Evolutionary conservation across 2,888 invertebrate species (phyloP).

Genomic region (Hemistola chrysoprasaria): DNA sequence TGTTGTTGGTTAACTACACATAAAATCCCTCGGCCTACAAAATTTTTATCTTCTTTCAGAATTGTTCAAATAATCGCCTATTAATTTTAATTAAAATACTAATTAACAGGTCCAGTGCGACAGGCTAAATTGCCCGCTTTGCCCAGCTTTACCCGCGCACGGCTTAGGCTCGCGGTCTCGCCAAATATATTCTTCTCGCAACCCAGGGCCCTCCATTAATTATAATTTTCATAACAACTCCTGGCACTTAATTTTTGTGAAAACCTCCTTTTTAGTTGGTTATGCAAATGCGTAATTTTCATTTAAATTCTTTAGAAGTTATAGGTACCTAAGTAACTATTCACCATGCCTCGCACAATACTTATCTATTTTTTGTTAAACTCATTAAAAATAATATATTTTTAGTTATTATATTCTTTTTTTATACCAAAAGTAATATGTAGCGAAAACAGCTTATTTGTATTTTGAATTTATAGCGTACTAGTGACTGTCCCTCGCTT

Average conservation of each 20-base stretch:
- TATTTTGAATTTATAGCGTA: too few species aligned
- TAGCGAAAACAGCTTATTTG: too few species aligned
- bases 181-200: conserved; percentile 58
- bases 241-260: conserved; percentile 48
- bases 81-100: conserved; percentile 76
- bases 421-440: too few species aligned
- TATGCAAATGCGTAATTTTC: conserved; percentile 55
- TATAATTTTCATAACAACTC: conserved; percentile 50
- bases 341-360: too few species aligned
- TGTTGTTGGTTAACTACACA: conserved; percentile 22
- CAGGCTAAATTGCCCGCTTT: conserved; percentile 63
- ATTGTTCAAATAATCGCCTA: conserved; percentile 61
- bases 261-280: conserved; percentile 46
- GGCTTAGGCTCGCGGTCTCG: conserved; percentile 48
- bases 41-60: conserved; percentile 54
- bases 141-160: conserved; percentile 53
- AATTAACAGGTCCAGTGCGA: conserved; percentile 63
- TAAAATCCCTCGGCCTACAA: conserved; percentile 36
- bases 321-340: too few species aligned
- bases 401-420: too few species aligned
- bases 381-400: too few species aligned
- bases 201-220: conserved; percentile 67
- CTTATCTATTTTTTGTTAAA: too few species aligned
- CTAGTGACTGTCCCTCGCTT: too few species aligned
- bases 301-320: conserved; percentile 16